Evolutionary conservation across 2,888 invertebrate genomes (phyloP).

Genomic region (Bellardia pandia): DNA sequence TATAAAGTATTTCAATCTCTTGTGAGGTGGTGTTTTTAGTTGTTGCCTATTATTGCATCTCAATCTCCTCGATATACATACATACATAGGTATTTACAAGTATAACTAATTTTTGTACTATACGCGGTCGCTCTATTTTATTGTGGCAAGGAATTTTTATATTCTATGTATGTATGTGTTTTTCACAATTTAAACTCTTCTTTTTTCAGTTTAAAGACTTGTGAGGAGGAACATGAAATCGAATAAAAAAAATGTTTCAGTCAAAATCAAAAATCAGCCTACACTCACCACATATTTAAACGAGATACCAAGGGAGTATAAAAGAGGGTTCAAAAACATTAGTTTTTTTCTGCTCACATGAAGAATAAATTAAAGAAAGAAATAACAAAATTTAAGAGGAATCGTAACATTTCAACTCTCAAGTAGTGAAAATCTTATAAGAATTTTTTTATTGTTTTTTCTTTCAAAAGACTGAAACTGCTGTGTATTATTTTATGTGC

Average conservation of each 20-base stretch:
- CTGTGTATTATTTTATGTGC: neutral
- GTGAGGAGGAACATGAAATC: conserved; percentile 24
- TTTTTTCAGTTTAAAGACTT: conserved; percentile 2
- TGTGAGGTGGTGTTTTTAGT: conserved; percentile 54
- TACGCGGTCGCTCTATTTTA: conserved; percentile 54
- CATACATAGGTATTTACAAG: too few species aligned
- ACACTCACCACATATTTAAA: conserved; percentile 57
- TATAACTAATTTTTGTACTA: conserved; percentile 27
- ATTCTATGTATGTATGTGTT: conserved; percentile 25
- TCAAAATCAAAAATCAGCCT: conserved; percentile 36
- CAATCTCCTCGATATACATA: conserved; percentile 63
- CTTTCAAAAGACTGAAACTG: too few species aligned
- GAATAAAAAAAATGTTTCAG: neutral
- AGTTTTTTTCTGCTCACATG: conserved; percentile 20
- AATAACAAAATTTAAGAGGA: conserved; percentile 57
- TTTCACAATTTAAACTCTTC: conserved; percentile 48
- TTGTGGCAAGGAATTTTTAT: conserved; percentile 19
- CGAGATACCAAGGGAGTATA: conserved; percentile 48
- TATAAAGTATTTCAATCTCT: conserved; percentile 52
- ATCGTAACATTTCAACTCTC: conserved; percentile 60
- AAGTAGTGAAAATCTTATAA: conserved; percentile 69
- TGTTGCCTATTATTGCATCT: conserved; percentile 42
- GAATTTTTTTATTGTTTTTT: conserved; percentile 37
- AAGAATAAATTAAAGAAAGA: conserved; percentile 8
- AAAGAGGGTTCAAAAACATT: conserved; percentile 66